phyloP scores from a whole-genome alignment of 2,888 invertebrate genomes.

The Himalopsyche japonica region DNA sequence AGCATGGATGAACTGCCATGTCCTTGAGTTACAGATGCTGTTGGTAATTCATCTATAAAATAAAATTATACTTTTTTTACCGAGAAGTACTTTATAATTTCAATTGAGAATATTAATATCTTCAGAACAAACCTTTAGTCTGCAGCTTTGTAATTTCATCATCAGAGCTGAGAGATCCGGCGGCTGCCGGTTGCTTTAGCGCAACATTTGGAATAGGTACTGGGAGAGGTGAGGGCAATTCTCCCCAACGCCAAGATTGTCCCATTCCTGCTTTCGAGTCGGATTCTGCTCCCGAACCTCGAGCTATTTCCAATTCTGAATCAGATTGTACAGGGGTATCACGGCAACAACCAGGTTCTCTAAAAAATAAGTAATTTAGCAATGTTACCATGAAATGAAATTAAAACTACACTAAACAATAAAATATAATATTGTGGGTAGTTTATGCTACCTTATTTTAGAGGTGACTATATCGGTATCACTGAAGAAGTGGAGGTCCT shows the following conservation, averaged over 20 bases:
- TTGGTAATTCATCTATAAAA: background rate
- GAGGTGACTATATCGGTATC: slow-evolving; percentile 81
- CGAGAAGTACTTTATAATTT: background rate
- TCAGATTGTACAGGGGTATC: slow-evolving; percentile 91
- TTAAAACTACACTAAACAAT: too few relatives aligned
- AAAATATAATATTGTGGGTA: background rate
- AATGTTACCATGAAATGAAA: background rate
- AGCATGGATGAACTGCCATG: slow-evolving; percentile 68
- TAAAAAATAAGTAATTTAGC: background rate
- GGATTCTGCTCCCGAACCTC: slow-evolving; percentile 48
- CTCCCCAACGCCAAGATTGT: slow-evolving; percentile 91
- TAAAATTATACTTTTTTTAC: background rate
- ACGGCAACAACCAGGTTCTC: slow-evolving; percentile 51
- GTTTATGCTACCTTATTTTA: slow-evolving; percentile 5
- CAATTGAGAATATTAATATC: background rate
- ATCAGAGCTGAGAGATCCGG: slow-evolving; percentile 55
- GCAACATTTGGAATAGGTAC: slow-evolving; percentile 37
- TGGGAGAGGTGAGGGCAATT: slow-evolving; percentile 67
- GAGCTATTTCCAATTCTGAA: slow-evolving; percentile 84
- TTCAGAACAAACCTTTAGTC: slow-evolving; percentile 42
- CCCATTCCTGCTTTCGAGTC: slow-evolving; percentile 45
- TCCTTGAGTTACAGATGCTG: background rate
- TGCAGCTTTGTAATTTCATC: slow-evolving; percentile 50
- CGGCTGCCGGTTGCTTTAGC: background rate
- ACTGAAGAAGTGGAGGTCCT: slow-evolving; percentile 87